phyloP scores from a whole-genome alignment of 1,140 invertebrate species.

The Brachionus sp. region DNA sequence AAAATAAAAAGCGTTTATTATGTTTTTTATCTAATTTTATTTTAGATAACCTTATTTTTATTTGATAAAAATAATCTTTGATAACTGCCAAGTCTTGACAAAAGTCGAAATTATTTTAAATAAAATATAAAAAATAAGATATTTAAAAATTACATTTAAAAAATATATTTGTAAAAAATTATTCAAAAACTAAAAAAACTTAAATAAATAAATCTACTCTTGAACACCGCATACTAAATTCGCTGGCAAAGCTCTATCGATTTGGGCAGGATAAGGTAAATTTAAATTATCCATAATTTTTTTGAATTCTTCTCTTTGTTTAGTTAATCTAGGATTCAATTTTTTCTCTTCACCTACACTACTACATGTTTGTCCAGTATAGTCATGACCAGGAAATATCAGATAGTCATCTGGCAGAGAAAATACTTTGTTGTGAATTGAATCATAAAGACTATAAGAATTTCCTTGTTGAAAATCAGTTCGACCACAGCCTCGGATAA shows the following conservation, averaged over 20 bases:
- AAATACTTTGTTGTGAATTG: constrained; percentile 83
- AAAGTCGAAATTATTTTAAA: too few species aligned
- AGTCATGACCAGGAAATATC: constrained; percentile 92
- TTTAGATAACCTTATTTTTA: background rate
- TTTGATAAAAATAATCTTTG: background rate
- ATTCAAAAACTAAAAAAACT: background rate
- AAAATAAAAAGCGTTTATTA: too few species aligned
- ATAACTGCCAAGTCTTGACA: too few species aligned
- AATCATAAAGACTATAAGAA: constrained; percentile 74
- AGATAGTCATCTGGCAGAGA: constrained; percentile 76
- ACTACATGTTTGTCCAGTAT: constrained; percentile 69
- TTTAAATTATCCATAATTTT: constrained; percentile 90
- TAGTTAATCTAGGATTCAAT: constrained; percentile 84
- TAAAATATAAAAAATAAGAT: too few species aligned
- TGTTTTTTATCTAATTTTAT: background rate
- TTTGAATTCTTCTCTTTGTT: constrained; percentile 77
- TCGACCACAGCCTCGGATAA: constrained; percentile 73
- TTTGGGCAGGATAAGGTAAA: constrained; percentile 88
- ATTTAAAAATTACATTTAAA: background rate
- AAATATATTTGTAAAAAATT: background rate
- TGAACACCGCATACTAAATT: constrained; percentile 81
- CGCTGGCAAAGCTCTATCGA: constrained; percentile 81
- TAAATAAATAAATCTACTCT: constrained; percentile 50
- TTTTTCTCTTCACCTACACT: constrained; percentile 86
- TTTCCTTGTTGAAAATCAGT: constrained; percentile 68